Evolutionary conservation across 1,140 invertebrate species (phyloP), one percentile per base, ranked within the genome.

Genomic region (Drosophila truncata): DNA sequence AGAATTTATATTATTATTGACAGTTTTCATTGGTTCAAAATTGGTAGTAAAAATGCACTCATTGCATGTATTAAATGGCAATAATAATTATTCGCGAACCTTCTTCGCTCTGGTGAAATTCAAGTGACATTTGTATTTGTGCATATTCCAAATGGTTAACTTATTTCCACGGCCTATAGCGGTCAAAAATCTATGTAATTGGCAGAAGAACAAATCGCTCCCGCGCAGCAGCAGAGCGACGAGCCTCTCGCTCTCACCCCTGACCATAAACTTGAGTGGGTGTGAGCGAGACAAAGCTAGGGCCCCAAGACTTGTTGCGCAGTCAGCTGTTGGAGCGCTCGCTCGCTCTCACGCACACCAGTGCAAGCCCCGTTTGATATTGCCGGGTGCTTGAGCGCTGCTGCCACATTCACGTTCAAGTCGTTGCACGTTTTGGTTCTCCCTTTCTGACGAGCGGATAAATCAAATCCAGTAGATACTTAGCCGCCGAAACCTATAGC

Each of bases 31-130:
- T 46, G 4, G n/a, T 14, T 6, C 5, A 37, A 11, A 42, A 20
- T 7, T 2, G 7, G 5, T 44, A 44, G 4, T 13, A 13, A 2
- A 18, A 31, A 49, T 14, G 14, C 18, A 47, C 16, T 47, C 14
- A 18, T 4, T 1, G 14, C 16, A 4, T 11, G 4, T 65, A 31
- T 27, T 54, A 42, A 31, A 35, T 58, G 54, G 41, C 25, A 54
- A 54, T 25, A 59, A 16, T 31, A 16, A 58, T 49, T 75, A 31
- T 66, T 82, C 62, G 59, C 46, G 62, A 72, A 71, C 35, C 69
- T 82, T 79, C 62, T n/a, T 10, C n/a, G 54, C 61, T 84, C 50
- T 87, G 80, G 54, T 87, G 83, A 88, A 87, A 87, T 87, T 74
- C 41, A 0, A 57, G 55, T 10, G 67, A 31, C 67, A n/a, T 50